Conservation (phyloP, 2,113 vertebrate species). For the Apistogramma diplotaenia region DNA sequence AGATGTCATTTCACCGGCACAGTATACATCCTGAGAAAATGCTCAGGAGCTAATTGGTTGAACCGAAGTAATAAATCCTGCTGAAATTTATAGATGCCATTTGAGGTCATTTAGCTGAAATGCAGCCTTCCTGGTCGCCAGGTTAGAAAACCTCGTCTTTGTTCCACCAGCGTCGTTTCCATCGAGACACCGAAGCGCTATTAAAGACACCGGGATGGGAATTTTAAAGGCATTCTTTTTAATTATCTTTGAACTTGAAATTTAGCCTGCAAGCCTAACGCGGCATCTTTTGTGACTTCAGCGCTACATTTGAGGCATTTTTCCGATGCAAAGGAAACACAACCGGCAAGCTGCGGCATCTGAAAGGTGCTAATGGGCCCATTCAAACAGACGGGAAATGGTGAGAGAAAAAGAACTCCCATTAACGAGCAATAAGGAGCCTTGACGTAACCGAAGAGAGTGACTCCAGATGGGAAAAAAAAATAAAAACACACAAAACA, state of each 20-base stretch:
- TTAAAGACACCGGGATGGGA: neutral
- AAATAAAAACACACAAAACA: neutral
- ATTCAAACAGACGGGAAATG: slow-evolving; percentile 65
- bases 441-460: slow-evolving; percentile 23
- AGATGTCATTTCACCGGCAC: slow-evolving; percentile 70
- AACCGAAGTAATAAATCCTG: slow-evolving; percentile 79
- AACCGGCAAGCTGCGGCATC: slow-evolving; percentile 32
- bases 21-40: slow-evolving; percentile 75
- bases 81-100: slow-evolving; percentile 69
- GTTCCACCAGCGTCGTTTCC: neutral
- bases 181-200: slow-evolving; percentile 3
- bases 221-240: neutral
- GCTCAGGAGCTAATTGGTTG: slow-evolving; percentile 80
- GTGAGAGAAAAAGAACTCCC: slow-evolving; percentile 42
- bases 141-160: slow-evolving; percentile 32
- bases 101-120: slow-evolving; percentile 47
- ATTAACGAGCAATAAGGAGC: slow-evolving; percentile 33
- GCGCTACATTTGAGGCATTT: slow-evolving; percentile 5
- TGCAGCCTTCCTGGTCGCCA: slow-evolving; percentile 47
- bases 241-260: slow-evolving; percentile 56
- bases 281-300: slow-evolving; percentile 2
- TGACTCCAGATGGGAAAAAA: neutral
- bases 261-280: neutral
- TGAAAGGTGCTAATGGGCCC: slow-evolving; percentile 62
- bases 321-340: slow-evolving; percentile 43